Evolutionary conservation across 2,888 invertebrate species (phyloP).

Genomic region (Candidula unifasciata): DNA sequence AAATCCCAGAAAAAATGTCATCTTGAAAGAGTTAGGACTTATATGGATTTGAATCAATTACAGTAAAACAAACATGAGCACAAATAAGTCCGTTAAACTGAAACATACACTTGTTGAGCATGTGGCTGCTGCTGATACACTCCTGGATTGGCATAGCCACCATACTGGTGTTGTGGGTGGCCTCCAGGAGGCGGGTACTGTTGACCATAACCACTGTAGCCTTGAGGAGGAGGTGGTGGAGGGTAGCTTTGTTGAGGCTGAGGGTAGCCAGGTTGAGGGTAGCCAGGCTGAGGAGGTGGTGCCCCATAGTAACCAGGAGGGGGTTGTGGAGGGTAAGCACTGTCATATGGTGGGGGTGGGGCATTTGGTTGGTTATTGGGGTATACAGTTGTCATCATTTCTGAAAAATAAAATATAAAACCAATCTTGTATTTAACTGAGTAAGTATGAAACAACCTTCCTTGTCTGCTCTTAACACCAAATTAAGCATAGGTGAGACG

Average conservation of each 20-base stretch:
- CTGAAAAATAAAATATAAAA: not conserved
- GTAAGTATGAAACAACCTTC: no score
- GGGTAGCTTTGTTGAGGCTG: no score
- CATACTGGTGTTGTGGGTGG: not conserved
- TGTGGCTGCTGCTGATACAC: not conserved
- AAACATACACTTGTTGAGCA: not conserved
- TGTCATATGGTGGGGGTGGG: conserved; percentile 43
- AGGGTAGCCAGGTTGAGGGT: not conserved
- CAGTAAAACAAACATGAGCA: no score
- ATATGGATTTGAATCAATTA: no score
- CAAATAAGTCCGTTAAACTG: no score
- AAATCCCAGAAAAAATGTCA: no score
- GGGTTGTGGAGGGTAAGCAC: conserved; percentile 30
- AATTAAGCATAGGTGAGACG: no score
- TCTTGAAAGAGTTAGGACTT: no score
- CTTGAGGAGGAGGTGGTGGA: conserved; percentile 15
- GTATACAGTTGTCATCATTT: conserved; percentile 4
- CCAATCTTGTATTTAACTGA: no score
- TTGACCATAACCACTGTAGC: not conserved
- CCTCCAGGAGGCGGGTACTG: not conserved
- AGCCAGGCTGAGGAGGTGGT: conserved; percentile 29
- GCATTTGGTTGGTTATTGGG: conserved; percentile 1
- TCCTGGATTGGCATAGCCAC: no score
- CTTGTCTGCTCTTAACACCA: no score
- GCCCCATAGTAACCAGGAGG: conserved; percentile 7